These are phyloP conservation scores for Pomatostomus ruficeps DNA, from an alignment of 2,113 vertebrate genomes.

Conservation along the genomic window DNA sequence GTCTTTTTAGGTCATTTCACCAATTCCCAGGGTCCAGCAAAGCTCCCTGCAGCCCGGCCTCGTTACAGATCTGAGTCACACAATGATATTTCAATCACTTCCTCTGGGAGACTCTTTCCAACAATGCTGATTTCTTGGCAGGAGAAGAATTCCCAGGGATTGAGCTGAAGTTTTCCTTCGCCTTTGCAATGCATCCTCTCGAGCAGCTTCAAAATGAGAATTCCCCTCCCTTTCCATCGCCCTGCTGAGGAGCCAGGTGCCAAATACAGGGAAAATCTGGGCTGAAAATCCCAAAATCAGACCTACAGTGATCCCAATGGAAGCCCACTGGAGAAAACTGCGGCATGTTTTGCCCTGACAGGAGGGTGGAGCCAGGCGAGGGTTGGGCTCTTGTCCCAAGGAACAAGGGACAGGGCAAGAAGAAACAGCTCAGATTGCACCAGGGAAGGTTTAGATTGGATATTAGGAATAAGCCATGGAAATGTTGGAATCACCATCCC, in stretches of 20 bases:
- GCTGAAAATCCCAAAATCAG: neutral
- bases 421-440: neutral
- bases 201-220: neutral
- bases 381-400: fast-evolving
- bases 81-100: conserved; percentile 50
- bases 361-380: neutral
- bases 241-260: neutral
- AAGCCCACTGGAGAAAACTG: neutral
- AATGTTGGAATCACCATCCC: neutral
- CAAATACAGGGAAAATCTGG: neutral
- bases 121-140: conserved; percentile 31
- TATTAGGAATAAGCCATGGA: neutral
- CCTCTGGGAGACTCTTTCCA: conserved; percentile 49
- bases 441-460: neutral
- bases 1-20: neutral
- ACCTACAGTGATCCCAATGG: neutral
- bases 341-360: neutral
- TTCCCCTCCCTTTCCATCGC: neutral
- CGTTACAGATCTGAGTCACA: conserved; percentile 32
- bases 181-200: neutral
- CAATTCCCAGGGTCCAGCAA: conserved; percentile 8
- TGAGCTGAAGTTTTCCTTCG: neutral
- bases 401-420: neutral
- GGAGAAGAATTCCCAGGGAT: conserved; percentile 39
- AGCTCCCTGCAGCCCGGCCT: neutral